These are phyloP conservation scores for Limenitis camilla DNA, from an alignment of 2,888 invertebrate species.

Conservation along the genomic window DNA sequence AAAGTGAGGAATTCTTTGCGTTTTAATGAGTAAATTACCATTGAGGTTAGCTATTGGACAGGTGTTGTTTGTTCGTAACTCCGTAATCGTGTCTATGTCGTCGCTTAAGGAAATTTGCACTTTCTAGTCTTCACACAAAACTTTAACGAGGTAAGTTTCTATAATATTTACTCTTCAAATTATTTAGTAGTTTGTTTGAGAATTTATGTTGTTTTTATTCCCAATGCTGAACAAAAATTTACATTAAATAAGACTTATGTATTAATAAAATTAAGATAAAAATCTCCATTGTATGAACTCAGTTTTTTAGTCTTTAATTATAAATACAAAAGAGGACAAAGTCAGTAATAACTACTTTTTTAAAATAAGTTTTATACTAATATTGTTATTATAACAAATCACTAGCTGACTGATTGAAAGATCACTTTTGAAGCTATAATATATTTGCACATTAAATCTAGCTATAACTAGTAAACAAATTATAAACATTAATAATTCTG, in stretches of 20 bases:
- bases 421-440: not conserved
- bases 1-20: constrained; percentile 39
- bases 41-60: constrained; percentile 19
- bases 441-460: not conserved
- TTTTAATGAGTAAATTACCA: constrained; percentile 28
- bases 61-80: constrained; percentile 16
- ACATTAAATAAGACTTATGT: too few species aligned
- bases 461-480: constrained; percentile 9
- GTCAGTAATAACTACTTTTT: too few species aligned
- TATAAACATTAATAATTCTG: constrained; percentile 3
- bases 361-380: too few species aligned
- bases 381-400: not conserved
- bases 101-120: not conserved
- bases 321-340: too few species aligned
- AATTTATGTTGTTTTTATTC: too few species aligned
- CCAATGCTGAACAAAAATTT: too few species aligned
- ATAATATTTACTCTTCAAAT: not conserved
- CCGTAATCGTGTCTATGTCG: not conserved
- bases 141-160: not conserved
- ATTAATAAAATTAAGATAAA: too few species aligned
- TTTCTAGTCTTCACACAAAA: not conserved
- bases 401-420: not conserved
- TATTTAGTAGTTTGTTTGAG: too few species aligned
- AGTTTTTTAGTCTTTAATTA: too few species aligned
- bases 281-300: too few species aligned